Base-by-base conservation (phyloP, 2,888 invertebrate species). In the Steromphala cineraria region DNA sequence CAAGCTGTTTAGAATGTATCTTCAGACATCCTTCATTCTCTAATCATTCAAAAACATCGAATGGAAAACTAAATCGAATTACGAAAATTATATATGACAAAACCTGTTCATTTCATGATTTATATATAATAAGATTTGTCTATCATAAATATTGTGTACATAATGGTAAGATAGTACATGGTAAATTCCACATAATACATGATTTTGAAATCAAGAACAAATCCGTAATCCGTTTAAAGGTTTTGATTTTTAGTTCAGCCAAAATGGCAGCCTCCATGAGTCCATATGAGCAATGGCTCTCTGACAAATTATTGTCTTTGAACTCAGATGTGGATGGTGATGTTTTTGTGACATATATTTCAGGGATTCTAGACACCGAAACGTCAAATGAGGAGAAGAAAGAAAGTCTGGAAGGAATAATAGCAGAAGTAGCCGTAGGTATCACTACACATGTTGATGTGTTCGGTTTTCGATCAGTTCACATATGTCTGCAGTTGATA, bases 271-370 rank as follows among this genome's bases (percentile, higher is more conserved):
- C 88, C 79, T 81, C 88, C 89, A 81, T 67, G 28, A 80, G 56
- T 21, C 67, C 81, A 28, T 90, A 86, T 83, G 90, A 90, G 76
- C 82, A 79, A 15, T 92, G 92, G 92, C 80, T 92, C 40, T 87
- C 89, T 52, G 85, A 90, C 76, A 91, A 88, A 79, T 83, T 92
- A 40, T 81, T 88, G 19, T 86, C 89, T 8, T 81, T 90, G 8
- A 92, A 91, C 79, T 87, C 90, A 4, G 92, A 92, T 56, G 87
- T 90, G 0, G 92, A 92, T 80, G 89, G 89, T 24, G 91, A 91
- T 75, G 89, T 91, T 0, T 91, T 91, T 86, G 91, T 90, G 3
- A 86, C 88, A 3, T 91, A 91, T 75, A 90, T 91, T 40, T 89
- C 87, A 4, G 89, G 91, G 10, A 90, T 91, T 55, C 80, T 91